Evolutionary conservation across 1,140 invertebrate species (phyloP), one percentile per base, ranked within the genome.

Genomic region (Panagrolaimus sp.): DNA sequence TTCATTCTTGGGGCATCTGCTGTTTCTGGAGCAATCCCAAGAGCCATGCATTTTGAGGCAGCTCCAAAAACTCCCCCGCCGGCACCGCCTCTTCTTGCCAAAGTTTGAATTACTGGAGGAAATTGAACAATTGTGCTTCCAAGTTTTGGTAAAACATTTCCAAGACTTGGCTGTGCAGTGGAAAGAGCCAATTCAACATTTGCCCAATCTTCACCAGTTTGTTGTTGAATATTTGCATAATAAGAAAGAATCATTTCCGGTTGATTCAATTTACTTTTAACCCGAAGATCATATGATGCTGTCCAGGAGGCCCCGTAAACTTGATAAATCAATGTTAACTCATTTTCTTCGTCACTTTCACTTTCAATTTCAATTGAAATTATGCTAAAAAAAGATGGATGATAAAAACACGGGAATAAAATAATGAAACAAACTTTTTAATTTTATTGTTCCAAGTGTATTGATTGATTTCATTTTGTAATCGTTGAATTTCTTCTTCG

Each of bases 141-240:
- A 12, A 85, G 75, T 9, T 74, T 73, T 12, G 84, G 84, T 26
- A 85, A 75, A 48, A 65, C 76, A 2, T 83, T 85, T n/a, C 84
- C 85, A 43, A 84, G 67, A 65, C 82, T 79, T 9, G 84, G 84
- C 55, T 71, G 71, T 43, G 84, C 84, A 24, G 85, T 85, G 9
- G 82, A 83, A 32, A 85, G 72, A 52, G 72, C 75, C 17, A 85
- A 21, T 52, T 80, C 78, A 21, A 79, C 78, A 65, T 84, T 76
- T 15, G 43, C 76, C 85, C 84, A 85, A 68, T 86, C 84, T 72
- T 85, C 84, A 10, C 81, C 83, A 43, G 84, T 84, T 1, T 69
- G 67, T 70, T 85, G 84, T 21, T 70, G 62, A 45, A 85, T 82
- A 28, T 83, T 66, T 10, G 83, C 85, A 69, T 78, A 85, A 70